Evolutionary conservation across 2,113 vertebrate species (phyloP).

Genomic region (Sus scrofa): DNA sequence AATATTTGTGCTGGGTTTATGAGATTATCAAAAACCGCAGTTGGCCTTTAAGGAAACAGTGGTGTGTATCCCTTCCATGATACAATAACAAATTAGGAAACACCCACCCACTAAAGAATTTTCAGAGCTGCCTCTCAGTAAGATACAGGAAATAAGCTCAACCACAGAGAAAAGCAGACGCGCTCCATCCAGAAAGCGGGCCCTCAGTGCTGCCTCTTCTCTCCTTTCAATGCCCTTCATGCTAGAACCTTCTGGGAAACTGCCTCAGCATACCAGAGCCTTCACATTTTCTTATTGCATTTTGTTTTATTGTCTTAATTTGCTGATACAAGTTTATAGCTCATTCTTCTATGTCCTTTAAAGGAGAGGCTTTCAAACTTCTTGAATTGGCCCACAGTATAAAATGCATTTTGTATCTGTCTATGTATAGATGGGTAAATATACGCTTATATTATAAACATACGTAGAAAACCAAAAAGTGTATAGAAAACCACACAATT

Average conservation of each 20-base stretch:
- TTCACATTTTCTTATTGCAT: neutral
- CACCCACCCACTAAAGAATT: constrained; percentile 17
- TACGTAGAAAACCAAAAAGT: neutral
- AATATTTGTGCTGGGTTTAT: neutral
- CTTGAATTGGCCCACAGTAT: neutral
- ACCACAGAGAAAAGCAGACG: constrained; percentile 20
- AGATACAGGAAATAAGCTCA: constrained; percentile 56
- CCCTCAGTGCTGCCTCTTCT: neutral
- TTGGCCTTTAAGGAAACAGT: constrained; percentile 41
- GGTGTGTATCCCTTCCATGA: constrained; percentile 1
- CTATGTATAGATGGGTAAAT: neutral
- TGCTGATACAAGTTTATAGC: neutral
- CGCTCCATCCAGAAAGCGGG: neutral
- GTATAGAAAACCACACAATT: neutral
- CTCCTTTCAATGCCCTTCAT: neutral
- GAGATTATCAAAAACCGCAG: neutral
- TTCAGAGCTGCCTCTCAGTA: neutral
- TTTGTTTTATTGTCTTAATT: neutral
- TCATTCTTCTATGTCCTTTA: neutral
- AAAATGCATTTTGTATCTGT: neutral
- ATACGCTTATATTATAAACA: neutral
- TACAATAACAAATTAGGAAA: constrained; percentile 58
- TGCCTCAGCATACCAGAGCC: neutral
- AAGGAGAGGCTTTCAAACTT: neutral
- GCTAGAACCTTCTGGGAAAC: neutral